Evolutionary conservation across 1,140 invertebrate genomes (phyloP).

Genomic region (Trichoplusia ni): DNA sequence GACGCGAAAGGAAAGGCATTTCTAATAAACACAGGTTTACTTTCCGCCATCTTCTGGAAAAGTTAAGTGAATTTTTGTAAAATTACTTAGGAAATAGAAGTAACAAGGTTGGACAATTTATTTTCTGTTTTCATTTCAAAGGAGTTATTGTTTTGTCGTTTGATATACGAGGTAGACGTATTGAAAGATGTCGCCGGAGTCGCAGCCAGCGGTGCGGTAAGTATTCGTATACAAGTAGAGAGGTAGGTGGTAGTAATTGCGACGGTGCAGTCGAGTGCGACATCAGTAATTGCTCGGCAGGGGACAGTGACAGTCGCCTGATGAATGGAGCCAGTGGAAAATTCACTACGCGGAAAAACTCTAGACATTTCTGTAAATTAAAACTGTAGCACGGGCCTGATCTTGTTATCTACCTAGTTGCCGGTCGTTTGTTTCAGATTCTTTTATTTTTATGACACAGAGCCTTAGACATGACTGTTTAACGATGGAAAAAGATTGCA

Average conservation of each 20-base stretch:
- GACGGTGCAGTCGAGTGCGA: slow-evolving; percentile 56
- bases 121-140: too few relatives aligned
- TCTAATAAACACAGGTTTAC: slow-evolving; percentile 44
- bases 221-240: slow-evolving; percentile 3
- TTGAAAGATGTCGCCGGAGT: slow-evolving; percentile 6
- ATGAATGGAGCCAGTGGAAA: slow-evolving; percentile 64
- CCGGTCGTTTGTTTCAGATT: slow-evolving; percentile 17
- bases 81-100: neutral
- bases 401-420: slow-evolving; percentile 34
- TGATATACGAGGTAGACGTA: neutral
- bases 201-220: slow-evolving; percentile 8
- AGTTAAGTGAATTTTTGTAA: slow-evolving; percentile 15
- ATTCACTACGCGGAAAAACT: slow-evolving; percentile 59
- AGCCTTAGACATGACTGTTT: neutral
- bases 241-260: slow-evolving; percentile 54
- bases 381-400: slow-evolving; percentile 45
- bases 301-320: slow-evolving; percentile 57
- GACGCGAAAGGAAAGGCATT: slow-evolving; percentile 48
- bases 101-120: too few relatives aligned
- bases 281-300: slow-evolving; percentile 67
- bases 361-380: slow-evolving; percentile 61
- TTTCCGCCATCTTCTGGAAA: slow-evolving; percentile 27
- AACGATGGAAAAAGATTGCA: neutral
- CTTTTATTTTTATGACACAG: slow-evolving; percentile 9
- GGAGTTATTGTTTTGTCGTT: too few relatives aligned